Evolutionary conservation across 2,113 vertebrate genomes (phyloP), one percentile per base, ranked within the genome.

Genomic region (Alosa alosa): DNA sequence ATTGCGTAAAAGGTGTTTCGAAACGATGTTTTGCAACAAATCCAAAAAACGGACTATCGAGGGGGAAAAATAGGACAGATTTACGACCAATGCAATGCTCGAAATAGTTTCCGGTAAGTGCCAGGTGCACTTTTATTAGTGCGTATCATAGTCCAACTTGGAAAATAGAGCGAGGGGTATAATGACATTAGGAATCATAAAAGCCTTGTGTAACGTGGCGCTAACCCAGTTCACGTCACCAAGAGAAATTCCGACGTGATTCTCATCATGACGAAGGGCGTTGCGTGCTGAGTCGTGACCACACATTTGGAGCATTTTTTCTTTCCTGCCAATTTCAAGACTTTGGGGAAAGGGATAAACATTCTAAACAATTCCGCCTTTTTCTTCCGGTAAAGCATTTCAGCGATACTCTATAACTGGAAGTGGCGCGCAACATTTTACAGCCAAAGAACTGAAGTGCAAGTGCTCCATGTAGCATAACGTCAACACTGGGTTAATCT

Each of bases 231-330:
- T 90, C 91, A 92, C 93, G 94, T 95, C 94, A 94, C 89, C n/a
- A 86, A 83, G 25, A 90, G 89, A 92, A 91, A 92, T 90, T 90
- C 91, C 92, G 82, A 84, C 86, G 89, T 93, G 91, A 93, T 90
- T 93, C 92, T 90, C 90, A 89, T 92, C 91, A 88, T 94, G 93
- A 94, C 93, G 92, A 93, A 81, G 83, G 6, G 88, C 84, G 87
- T 47, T 90, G 91, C 93, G 92, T 94, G 84, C 44, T 85, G 47
- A 88, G 87, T 90, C 91, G 87, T 91, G 89, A 91, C 87, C 87
- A 88, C 87, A 87, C 90, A 92, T 92, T 91, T 22, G 90, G 93
- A 90, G 91, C 92, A 93, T 86, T 85, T 85, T 83, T 81, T 85
- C 60, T 83, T 81, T 88, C 87, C 90, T 85, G 86, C 86, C 86